phyloP scores from a whole-genome alignment of 1,140 invertebrate species.

The Solenopsis invicta region DNA sequence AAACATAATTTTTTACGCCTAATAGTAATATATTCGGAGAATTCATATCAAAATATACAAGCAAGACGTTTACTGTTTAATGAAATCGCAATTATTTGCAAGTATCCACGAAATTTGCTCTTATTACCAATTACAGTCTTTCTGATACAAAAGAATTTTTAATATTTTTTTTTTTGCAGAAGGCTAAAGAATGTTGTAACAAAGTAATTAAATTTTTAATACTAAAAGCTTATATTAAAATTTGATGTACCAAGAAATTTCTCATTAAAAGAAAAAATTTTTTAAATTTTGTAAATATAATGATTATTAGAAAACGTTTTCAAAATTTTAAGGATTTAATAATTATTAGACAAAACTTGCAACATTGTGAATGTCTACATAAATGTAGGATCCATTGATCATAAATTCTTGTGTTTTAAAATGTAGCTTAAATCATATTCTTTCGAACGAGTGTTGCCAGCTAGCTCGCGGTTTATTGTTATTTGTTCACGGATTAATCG shows the following conservation, averaged over 20 bases:
- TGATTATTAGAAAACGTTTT: no score
- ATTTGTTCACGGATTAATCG: background rate
- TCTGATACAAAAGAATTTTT: background rate
- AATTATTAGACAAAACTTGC: background rate
- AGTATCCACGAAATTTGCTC: background rate
- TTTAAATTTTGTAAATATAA: no score
- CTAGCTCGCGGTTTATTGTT: conserved; percentile 4
- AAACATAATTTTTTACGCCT: background rate
- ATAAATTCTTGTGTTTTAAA: background rate
- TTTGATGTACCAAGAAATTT: background rate
- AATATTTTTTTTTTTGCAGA: background rate
- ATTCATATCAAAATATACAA: no score
- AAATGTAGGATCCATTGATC: background rate
- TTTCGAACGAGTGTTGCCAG: background rate
- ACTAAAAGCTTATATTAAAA: background rate
- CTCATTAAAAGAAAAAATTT: no score
- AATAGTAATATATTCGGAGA: background rate
- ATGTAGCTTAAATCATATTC: background rate
- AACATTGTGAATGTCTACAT: background rate
- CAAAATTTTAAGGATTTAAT: background rate
- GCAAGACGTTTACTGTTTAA: background rate
- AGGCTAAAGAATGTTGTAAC: background rate
- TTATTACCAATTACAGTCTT: background rate
- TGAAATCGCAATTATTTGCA: background rate
- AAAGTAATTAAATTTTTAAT: background rate